Percentiles rank a stretch among this genome's conserved stretches.
Conservation (phyloP, 37 sponge, comb jelly and placozoan genomes). For the Cliona cf. orientalis region DNA sequence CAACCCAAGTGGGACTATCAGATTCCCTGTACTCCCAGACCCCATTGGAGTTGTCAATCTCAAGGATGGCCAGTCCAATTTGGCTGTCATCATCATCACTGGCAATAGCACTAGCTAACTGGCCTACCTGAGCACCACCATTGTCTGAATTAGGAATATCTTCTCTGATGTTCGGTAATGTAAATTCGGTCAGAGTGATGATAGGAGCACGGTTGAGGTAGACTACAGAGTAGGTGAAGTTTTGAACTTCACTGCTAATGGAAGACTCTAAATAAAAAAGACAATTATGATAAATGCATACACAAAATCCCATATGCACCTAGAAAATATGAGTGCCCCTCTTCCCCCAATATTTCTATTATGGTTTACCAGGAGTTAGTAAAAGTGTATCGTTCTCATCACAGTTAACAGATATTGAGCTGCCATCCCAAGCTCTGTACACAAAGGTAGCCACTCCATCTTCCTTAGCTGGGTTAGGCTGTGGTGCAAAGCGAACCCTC, state of each 20-base stretch:
- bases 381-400: not conserved
- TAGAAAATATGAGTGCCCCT: too few relatives aligned
- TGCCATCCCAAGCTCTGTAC: slow-evolving; percentile 76
- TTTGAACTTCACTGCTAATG: slow-evolving; percentile 18
- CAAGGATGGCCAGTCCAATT: slow-evolving; percentile 37
- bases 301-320: too few relatives aligned
- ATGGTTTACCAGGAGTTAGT: not conserved
- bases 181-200: not conserved
- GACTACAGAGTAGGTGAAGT: slow-evolving; percentile 39
- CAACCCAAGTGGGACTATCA: slow-evolving; percentile 7
- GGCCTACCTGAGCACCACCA: slow-evolving; percentile 1
- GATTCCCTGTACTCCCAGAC: slow-evolving; percentile 44
- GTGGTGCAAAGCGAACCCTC: slow-evolving; percentile 44
- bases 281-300: too few relatives aligned
- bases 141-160: slow-evolving; percentile 13
- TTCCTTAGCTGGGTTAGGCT: not conserved
- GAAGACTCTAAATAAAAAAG: slow-evolving; percentile 14
- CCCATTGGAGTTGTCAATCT: slow-evolving; percentile 21
- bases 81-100: slow-evolving; percentile 20
- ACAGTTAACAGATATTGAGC: not conserved
- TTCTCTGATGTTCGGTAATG: slow-evolving; percentile 45
- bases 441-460: slow-evolving; percentile 29
- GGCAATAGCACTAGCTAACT: not conserved
- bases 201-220: slow-evolving; percentile 73
- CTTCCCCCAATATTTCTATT: too few relatives aligned